These are phyloP conservation scores for Myopa tessellatipennis DNA, from an alignment of 2,888 invertebrate species.

Conservation along the genomic window DNA sequence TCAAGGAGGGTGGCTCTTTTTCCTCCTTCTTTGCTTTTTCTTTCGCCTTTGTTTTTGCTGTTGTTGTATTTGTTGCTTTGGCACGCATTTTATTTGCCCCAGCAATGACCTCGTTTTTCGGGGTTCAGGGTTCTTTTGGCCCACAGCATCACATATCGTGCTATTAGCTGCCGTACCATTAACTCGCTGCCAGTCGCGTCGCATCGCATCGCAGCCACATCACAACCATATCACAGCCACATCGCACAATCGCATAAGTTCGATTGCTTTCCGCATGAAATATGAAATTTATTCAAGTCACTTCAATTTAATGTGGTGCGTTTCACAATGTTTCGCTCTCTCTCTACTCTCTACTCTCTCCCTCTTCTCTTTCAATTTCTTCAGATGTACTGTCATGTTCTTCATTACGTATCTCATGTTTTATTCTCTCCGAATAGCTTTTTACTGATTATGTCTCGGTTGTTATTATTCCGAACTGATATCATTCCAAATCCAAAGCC, in stretches of 20 bases:
- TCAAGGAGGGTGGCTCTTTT: neutral
- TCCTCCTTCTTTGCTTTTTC: neutral
- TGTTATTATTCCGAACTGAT: no score
- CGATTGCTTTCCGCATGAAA: conserved; percentile 46
- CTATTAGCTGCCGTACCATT: neutral
- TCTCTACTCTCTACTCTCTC: neutral
- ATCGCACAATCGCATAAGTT: no score
- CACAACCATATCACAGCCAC: neutral
- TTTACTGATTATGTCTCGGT: neutral
- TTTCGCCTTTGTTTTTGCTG: neutral
- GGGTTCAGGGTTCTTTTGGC: conserved; percentile 1
- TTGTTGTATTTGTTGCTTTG: conserved; percentile 6
- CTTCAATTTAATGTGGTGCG: conserved; percentile 56
- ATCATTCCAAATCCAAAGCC: no score
- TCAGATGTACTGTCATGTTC: neutral
- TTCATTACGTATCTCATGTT: conserved; percentile 10
- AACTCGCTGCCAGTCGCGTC: neutral
- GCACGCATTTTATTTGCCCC: conserved; percentile 15
- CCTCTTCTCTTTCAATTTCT: neutral
- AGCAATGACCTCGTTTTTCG: conserved; percentile 28
- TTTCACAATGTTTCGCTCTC: conserved; percentile 49
- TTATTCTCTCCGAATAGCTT: neutral
- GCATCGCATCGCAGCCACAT: neutral
- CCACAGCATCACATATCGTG: neutral
- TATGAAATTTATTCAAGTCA: conserved; percentile 62